Base-by-base conservation (phyloP, 2,888 invertebrate species). In the Drosophila cracens region DNA sequence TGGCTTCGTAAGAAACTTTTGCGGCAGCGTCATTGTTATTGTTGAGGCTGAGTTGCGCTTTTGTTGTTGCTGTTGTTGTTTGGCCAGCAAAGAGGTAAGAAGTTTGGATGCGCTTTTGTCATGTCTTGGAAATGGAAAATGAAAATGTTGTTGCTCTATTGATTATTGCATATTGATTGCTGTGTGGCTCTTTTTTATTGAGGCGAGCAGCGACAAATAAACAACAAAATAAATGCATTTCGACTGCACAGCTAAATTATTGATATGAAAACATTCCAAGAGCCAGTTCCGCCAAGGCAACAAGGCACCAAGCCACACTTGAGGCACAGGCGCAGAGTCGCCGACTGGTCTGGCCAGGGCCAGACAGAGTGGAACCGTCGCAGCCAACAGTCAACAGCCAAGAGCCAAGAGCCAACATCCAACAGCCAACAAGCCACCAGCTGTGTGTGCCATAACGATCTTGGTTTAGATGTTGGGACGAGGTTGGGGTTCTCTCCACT, bases 141-240 rank as follows among this genome's bases (percentile, higher is more conserved):
- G 90, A 74, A 88, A 90, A 86, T 86, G 85, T 86, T 83, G 86
- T 82, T 84, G 86, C 88, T 85, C 90, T 90, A 85, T 85, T 85
- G 85, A 86, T 86, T 86, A 86, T 86, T 90, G 90, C 87, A 86
- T 90, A 86, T 86, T 86, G 85, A 86, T 86, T 90, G 85, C 83
- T 78, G 78, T 76, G 82, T 71, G 63, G 80, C 87, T 82, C 88
- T 82, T 89, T 86, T 88, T 88, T 86, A 81, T 88, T 73, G 78
- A 73, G 86, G 85, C 86, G 64, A 64, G 87, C 85, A 85, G 81
- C 79, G 79, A 86, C 90, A 86, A 89, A 83, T 80, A 71, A 79
- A 68, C 56, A 79, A 68, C 48, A 65, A 64, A 67, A 81, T 73
- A 73, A 66, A 81, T 70, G 65, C 76, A 73, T 72, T 72, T 72